phyloP scores from a whole-genome alignment of 1,140 invertebrate genomes.

The Harpegnathos saltator region DNA sequence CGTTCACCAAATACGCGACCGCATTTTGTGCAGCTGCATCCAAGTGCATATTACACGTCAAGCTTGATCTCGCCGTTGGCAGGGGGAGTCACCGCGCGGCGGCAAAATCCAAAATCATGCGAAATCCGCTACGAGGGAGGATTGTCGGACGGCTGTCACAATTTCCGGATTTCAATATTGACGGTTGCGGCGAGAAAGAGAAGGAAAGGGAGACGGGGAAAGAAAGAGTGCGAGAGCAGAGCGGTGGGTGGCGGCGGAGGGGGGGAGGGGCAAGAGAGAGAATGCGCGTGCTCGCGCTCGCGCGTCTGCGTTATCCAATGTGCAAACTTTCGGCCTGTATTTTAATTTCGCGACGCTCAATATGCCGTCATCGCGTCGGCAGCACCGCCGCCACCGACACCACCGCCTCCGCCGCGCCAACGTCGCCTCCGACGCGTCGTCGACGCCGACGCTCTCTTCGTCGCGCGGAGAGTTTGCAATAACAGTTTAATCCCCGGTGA shows the following conservation, averaged over 20 bases:
- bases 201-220: too few relatives aligned
- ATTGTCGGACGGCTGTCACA: constrained; percentile 70
- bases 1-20: neutral
- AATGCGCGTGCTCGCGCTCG: neutral
- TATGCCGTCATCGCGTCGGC: too few relatives aligned
- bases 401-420: too few relatives aligned
- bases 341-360: constrained; percentile 81
- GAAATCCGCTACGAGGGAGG: constrained; percentile 54
- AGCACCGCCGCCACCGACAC: constrained; percentile 38
- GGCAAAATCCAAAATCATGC: constrained; percentile 65
- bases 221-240: too few relatives aligned
- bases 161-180: constrained; percentile 80
- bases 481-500: constrained; percentile 83
- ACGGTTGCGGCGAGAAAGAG: constrained; percentile 65
- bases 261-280: too few relatives aligned
- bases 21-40: constrained; percentile 46
- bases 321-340: constrained; percentile 82
- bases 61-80: constrained; percentile 64
- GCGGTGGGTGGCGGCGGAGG: too few relatives aligned
- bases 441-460: constrained; percentile 54
- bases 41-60: constrained; percentile 62
- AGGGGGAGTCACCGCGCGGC: constrained; percentile 31
- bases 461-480: constrained; percentile 77
- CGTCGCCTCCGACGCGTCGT: constrained; percentile 30
- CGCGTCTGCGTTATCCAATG: constrained; percentile 78